Conservation (phyloP, 2,113 vertebrate genomes). For the Haemorhous mexicanus region DNA sequence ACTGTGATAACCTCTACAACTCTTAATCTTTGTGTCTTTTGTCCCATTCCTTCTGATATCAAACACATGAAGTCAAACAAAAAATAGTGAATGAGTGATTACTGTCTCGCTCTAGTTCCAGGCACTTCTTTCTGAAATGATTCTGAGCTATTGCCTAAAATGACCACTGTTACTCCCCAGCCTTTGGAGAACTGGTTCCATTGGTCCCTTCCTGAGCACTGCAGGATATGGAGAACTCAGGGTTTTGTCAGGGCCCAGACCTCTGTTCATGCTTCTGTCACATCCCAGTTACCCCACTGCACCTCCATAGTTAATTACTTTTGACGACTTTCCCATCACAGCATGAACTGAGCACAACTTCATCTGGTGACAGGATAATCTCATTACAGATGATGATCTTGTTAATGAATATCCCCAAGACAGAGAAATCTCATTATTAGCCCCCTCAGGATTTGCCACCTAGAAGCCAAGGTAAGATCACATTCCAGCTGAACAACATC, state of each 20-base stretch:
- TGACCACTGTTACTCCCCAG: background rate
- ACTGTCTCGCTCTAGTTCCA: background rate
- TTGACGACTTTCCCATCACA: conserved; percentile 63
- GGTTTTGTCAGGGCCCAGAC: background rate
- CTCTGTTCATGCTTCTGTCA: background rate
- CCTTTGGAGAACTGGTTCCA: background rate
- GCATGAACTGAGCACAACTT: conserved; percentile 43
- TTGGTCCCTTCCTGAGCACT: background rate
- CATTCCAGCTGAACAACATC: background rate
- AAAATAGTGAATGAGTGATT: background rate
- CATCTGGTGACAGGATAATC: conserved; percentile 67
- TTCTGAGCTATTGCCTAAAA: background rate
- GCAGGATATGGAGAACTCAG: background rate
- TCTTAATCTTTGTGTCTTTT: background rate
- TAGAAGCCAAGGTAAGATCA: conserved; percentile 28
- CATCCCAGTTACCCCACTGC: background rate
- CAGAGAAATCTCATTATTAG: conserved; percentile 70
- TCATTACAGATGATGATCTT: conserved; percentile 71
- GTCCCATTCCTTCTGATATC: background rate
- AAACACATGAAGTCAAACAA: background rate
- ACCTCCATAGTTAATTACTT: conserved; percentile 64
- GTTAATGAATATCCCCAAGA: conserved; percentile 71
- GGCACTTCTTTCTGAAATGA: background rate
- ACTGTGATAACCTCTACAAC: background rate
- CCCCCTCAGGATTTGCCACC: conserved; percentile 68